Evolutionary conservation across 2,797 vertebrate species (phyloP).

Genomic region (Phataginus tricuspis): DNA sequence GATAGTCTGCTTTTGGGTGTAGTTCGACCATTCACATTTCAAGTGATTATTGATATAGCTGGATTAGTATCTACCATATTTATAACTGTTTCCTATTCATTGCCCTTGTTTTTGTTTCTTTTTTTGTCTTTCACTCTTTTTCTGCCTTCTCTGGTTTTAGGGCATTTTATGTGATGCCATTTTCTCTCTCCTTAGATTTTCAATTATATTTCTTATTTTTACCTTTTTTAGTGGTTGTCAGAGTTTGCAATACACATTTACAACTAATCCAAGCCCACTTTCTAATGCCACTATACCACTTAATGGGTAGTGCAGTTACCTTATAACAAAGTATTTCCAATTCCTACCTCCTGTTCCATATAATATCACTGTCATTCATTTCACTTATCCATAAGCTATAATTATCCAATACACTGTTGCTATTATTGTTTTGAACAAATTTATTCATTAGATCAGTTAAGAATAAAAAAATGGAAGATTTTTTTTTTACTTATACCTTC

Average conservation of each 20-base stretch:
- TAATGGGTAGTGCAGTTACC: not conserved
- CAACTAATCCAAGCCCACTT: constrained; percentile 17
- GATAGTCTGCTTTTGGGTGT: not conserved
- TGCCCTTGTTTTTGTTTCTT: not conserved
- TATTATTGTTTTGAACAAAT: constrained; percentile 7
- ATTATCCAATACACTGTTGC: not conserved
- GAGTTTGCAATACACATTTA: not conserved
- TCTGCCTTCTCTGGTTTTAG: constrained; percentile 36
- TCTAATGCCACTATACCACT: not conserved
- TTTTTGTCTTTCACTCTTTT: not conserved
- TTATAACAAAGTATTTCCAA: not conserved
- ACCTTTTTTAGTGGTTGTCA: not conserved
- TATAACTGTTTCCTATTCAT: not conserved
- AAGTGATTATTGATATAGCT: not conserved
- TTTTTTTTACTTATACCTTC: not conserved
- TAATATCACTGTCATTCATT: not conserved
- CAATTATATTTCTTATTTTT: constrained; percentile 10
- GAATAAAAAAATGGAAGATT: not conserved
- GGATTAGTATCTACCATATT: not conserved
- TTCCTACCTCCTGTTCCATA: not conserved
- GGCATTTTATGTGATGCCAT: not conserved
- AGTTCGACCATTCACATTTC: not conserved
- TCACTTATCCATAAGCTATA: not conserved
- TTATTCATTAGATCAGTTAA: constrained; percentile 2
- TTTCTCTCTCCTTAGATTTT: not conserved